Evolutionary conservation across 2,888 invertebrate genomes (phyloP).

Genomic region (Heliconius ethilla): DNA sequence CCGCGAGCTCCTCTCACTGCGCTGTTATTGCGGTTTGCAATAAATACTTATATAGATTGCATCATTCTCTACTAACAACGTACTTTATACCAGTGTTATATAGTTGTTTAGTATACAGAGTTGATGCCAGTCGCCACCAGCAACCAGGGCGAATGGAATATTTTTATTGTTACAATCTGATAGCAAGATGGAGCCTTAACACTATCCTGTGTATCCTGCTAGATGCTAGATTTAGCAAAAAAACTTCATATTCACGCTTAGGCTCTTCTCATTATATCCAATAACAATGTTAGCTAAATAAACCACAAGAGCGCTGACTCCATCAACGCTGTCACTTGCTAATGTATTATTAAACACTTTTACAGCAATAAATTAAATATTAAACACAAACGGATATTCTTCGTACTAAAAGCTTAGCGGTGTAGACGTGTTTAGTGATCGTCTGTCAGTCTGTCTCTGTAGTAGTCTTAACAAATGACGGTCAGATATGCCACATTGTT

Average conservation of each 20-base stretch:
- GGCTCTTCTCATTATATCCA: neutral
- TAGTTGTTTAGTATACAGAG: neutral
- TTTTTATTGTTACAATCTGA: no score
- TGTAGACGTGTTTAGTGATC: conserved; percentile 5
- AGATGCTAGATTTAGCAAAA: no score
- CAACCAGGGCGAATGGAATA: no score
- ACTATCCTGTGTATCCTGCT: no score
- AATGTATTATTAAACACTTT: neutral
- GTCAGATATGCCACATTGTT: neutral
- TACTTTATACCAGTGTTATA: conserved; percentile 13
- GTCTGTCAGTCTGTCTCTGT: neutral
- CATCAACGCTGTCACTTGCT: neutral
- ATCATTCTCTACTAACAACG: conserved; percentile 17
- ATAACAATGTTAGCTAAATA: neutral
- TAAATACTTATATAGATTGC: conserved; percentile 25
- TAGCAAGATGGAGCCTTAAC: no score
- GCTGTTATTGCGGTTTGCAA: conserved; percentile 19
- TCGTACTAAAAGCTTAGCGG: neutral
- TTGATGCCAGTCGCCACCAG: neutral
- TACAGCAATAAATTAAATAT: conserved; percentile 1
- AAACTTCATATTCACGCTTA: no score
- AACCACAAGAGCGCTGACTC: neutral
- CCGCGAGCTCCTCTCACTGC: neutral
- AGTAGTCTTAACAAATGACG: neutral
- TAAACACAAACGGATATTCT: neutral